A percentile compares a stretch with the other conserved stretches of the same genome.
Conservation (phyloP, 2,888 invertebrate genomes). For the Alentia gelatinosa region DNA sequence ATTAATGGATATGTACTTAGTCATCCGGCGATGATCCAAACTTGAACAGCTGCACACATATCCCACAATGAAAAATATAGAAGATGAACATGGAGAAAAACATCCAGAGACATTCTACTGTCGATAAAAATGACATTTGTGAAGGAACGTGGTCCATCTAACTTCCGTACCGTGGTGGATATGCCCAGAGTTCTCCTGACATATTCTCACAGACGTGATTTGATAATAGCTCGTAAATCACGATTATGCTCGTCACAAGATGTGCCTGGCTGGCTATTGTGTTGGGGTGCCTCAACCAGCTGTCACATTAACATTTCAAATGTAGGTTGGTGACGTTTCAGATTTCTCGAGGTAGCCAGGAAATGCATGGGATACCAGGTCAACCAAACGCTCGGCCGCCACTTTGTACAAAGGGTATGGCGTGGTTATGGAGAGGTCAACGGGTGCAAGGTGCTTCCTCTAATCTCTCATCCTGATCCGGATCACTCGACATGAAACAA, state of each 20-base stretch:
- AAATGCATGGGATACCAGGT: background rate
- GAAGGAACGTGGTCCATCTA: too few species aligned
- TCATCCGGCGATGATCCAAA: too few species aligned
- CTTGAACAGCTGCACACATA: too few species aligned
- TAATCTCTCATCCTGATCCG: conserved; percentile 23
- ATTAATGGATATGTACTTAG: too few species aligned
- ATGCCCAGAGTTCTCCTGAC: too few species aligned
- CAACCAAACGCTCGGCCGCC: background rate
- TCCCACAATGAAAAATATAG: too few species aligned
- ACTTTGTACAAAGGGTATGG: background rate
- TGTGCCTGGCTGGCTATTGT: background rate
- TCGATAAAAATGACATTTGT: too few species aligned
- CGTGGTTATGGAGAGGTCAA: background rate
- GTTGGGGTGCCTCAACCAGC: background rate
- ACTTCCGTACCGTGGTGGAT: too few species aligned
- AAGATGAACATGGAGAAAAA: too few species aligned
- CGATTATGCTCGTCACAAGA: background rate
- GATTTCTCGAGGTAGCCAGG: background rate
- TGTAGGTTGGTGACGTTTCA: background rate
- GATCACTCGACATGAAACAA: too few species aligned
- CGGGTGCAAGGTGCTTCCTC: background rate
- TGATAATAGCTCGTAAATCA: background rate
- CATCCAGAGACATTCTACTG: too few species aligned
- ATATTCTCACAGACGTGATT: too few species aligned
- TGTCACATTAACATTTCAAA: background rate